Base-by-base conservation (phyloP, 1,140 invertebrate species). In the Sinonovacula constricta region DNA sequence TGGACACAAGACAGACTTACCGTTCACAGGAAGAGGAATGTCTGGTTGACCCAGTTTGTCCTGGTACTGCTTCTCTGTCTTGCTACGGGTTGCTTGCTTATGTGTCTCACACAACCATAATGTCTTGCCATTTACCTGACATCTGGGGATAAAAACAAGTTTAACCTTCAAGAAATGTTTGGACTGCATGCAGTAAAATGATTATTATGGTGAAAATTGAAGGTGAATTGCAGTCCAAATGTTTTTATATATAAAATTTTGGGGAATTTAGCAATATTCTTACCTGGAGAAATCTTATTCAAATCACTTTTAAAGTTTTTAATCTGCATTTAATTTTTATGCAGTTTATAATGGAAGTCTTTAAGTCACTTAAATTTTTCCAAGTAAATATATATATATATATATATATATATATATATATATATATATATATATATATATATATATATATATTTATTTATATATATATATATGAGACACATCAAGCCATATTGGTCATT, bases 41-140 rank as follows among this genome's bases (percentile, higher is more conserved):
- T 26, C 22, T n/a, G 7, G 3, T 51, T 49, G 31, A 18, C 49
- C n/a, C 57, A 83, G 59, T 45, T 84, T 74, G 31, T 70, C 66
- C 15, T 77, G 66, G 49, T 79, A 83, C 34, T 69, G 63, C 26
- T 80, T 60, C 14, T 85, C 80, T 14, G 83, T 86, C 59, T 80
- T 81, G 33, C 83, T 83, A n/a, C 78, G 53, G 18, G 69, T 54
- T 15, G 66, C 69, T n/a, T 77, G 62, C 49, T 82, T 74, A 45
- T 88, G 87, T 60, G 81, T 68, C 10, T 81, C 59, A 74, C 87
- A 88, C 56, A 88, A 65, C 87, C 87, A 88, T 0, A 84, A 54
- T n/a, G 66, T 78, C 53, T 88, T 88, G n/a, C 85, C 85, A 77
- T 85, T 88, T 39, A 83, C 70, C n/a, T 84, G 81, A n/a, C 84